Evolutionary conservation across 92 coral and sea anemone species (phyloP).

Genomic region (Phymanthus crucifer): DNA sequence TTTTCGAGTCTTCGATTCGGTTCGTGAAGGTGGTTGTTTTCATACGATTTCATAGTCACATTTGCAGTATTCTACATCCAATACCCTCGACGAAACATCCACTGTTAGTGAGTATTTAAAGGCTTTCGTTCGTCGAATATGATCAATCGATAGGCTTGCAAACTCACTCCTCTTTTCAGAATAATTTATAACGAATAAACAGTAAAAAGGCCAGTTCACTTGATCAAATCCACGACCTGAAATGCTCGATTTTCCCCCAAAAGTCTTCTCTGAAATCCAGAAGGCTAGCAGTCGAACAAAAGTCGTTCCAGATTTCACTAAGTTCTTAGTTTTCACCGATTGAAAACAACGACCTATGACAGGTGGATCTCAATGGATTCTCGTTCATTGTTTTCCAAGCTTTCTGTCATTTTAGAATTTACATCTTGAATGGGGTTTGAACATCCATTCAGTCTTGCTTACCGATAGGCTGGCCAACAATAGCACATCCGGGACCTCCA

Average conservation of each 20-base stretch:
- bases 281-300: background rate
- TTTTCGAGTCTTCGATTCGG: constrained; percentile 6
- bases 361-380: constrained; percentile 70
- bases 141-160: background rate
- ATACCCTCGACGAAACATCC: background rate
- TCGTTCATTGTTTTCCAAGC: constrained; percentile 69
- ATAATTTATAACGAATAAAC: constrained; percentile 2
- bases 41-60: constrained; percentile 6
- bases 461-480: constrained; percentile 39
- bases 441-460: constrained; percentile 12
- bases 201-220: background rate
- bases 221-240: background rate
- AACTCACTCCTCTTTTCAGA: background rate
- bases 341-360: constrained; percentile 41
- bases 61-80: background rate
- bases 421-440: constrained; percentile 17
- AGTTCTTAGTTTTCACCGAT: constrained; percentile 24
- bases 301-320: background rate
- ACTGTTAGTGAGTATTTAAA: background rate
- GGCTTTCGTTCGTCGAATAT: background rate
- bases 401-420: constrained; percentile 88
- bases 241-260: background rate
- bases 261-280: background rate
- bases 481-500: constrained; percentile 35
- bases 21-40: constrained; percentile 1